These are phyloP conservation scores for Hypercompe scribonia DNA, from an alignment of 2,888 invertebrate species.

Conservation along the genomic window DNA sequence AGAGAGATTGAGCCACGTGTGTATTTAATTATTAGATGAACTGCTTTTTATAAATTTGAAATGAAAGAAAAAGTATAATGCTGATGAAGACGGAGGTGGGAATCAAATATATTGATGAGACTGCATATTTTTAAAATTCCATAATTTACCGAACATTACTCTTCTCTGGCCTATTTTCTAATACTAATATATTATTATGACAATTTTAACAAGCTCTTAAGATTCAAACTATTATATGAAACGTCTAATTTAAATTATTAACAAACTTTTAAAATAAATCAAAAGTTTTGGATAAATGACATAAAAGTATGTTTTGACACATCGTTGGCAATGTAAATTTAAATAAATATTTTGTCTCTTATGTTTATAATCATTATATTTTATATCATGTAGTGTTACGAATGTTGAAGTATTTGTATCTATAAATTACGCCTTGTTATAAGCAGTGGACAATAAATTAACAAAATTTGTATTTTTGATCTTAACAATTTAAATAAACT, in stretches of 20 bases:
- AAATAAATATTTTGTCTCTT: slow-evolving; percentile 32
- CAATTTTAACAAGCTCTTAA: neutral
- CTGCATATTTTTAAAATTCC: slow-evolving; percentile 1
- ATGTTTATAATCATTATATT: slow-evolving; percentile 20
- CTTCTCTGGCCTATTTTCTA: neutral
- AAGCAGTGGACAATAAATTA: slow-evolving; percentile 26
- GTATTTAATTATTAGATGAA: neutral
- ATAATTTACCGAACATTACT: neutral
- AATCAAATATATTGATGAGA: neutral
- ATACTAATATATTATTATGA: slow-evolving; percentile 7
- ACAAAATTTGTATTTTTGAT: slow-evolving; percentile 31
- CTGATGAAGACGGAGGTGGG: neutral
- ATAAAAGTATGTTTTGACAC: slow-evolving; percentile 42
- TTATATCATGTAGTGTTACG: slow-evolving; percentile 22
- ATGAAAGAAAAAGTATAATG: too few species aligned
- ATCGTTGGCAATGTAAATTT: slow-evolving; percentile 38
- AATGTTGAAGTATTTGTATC: slow-evolving; percentile 24
- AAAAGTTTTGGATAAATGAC: slow-evolving; percentile 34
- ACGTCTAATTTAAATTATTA: slow-evolving; percentile 32
- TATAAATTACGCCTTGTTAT: slow-evolving; percentile 26
- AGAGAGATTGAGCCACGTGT: too few species aligned
- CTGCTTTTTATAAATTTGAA: too few species aligned
- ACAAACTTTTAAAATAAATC: slow-evolving; percentile 29
- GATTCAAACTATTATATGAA: slow-evolving; percentile 11
- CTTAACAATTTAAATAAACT: slow-evolving; percentile 28